Base-by-base conservation (phyloP, 2,113 vertebrate genomes). In the Pavo muticus region DNA sequence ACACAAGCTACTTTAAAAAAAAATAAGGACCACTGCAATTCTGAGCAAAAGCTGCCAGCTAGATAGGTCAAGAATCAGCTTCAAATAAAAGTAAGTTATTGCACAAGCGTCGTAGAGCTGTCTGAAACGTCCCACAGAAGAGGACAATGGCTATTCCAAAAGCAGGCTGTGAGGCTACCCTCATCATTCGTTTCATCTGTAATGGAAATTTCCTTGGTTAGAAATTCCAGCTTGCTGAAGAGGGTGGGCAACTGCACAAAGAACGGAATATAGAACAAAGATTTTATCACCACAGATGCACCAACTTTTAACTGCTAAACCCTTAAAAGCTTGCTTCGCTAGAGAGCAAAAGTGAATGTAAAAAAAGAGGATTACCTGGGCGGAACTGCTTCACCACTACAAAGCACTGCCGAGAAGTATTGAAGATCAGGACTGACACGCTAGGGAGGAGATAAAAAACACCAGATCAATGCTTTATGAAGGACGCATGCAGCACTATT, bases 371-470 rank as follows among this genome's bases (percentile, higher is more conserved):
- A 95, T 90, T 98, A 99, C 99, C 99, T 98, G 99, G 99, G 93
- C 99, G 99, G 96, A 99, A 99, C 98, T 99, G 99, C 97, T 99
- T 99, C 97, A 99, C 98, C 79, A 99, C 96, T 97, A 99, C 96
- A 97, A 99, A 99, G 98, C 98, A 99, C 95, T 98, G 98, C 52
- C 97, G 98, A 88, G 97, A 98, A 95, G 98, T 98, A 94, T 99
- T 99, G 97, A 99, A 99, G 98, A 99, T 98, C 97, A 99, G 98
- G 97, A 99, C 97, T 63, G 98, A 98, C 94, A 99, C 99, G 67
- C 99, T 99, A 74, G 81, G 72, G 93, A 84, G 57, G 96, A 87
- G 84, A 81, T 50, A 82, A 86, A 91, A 74, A 75, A 2, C 37
- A 84, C 68, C 82, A 90, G 73, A 92, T 97, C 88, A 96, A 88